Evolutionary conservation across 1,140 invertebrate species (phyloP).

Genomic region (Hydropsyche tenuis): DNA sequence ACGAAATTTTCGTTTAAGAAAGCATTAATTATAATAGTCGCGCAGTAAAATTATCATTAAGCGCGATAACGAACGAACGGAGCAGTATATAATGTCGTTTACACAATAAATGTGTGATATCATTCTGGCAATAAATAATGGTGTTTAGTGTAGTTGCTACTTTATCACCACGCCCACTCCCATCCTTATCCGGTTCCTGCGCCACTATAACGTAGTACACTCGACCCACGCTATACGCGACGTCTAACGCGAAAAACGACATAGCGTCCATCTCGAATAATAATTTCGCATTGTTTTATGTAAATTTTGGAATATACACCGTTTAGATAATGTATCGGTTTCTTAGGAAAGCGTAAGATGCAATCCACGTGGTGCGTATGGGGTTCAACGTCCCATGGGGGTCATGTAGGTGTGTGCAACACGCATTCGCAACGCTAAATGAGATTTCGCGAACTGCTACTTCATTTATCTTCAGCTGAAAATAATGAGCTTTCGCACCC

Average conservation of each 20-base stretch:
- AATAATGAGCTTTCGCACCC: neutral
- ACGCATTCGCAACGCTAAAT: too few relatives aligned
- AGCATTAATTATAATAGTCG: too few relatives aligned
- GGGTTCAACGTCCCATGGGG: too few relatives aligned
- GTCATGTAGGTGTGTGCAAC: too few relatives aligned
- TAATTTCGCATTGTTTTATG: neutral
- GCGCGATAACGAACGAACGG: too few relatives aligned
- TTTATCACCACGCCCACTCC: slow-evolving; percentile 21
- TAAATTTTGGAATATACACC: neutral
- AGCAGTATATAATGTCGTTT: slow-evolving; percentile 2
- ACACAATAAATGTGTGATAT: slow-evolving; percentile 18
- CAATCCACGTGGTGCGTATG: too few relatives aligned
- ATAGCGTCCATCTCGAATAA: too few relatives aligned
- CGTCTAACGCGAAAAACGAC: too few relatives aligned
- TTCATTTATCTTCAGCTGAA: slow-evolving; percentile 6
- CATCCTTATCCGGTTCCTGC: slow-evolving; percentile 21
- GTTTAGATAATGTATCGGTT: too few relatives aligned
- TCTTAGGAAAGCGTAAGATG: too few relatives aligned
- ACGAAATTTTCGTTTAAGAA: too few relatives aligned
- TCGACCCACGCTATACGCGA: neutral
- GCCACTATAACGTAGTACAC: neutral
- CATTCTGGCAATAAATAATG: slow-evolving; percentile 12
- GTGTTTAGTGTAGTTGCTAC: slow-evolving; percentile 5
- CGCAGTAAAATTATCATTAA: too few relatives aligned
- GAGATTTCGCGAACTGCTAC: neutral